Evolutionary conservation across 2,888 invertebrate genomes (phyloP), one percentile per base, ranked within the genome.

Genomic region (Drosophila lacicola): DNA sequence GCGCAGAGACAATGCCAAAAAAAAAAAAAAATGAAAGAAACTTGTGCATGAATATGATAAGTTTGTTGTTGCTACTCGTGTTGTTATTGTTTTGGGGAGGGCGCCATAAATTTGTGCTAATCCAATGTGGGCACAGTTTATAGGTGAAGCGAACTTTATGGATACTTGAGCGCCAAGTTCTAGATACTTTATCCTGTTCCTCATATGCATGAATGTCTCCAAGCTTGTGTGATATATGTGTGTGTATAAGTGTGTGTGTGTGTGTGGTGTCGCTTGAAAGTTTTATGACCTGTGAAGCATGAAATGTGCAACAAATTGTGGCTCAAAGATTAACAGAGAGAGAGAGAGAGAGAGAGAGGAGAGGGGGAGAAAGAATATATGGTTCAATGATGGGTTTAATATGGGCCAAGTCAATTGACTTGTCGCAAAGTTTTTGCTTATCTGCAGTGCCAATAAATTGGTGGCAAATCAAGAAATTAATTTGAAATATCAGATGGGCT

Each of bases 111-210:
- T 83, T 83, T 74, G 63, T 71, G 69, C 89, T 84, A 89, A 83
- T 83, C 89, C 88, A 84, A 83, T 83, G 81, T 70, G 87, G 77
- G 73, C 74, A 62, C 74, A 69, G 79, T 70, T 80, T 84, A 84
- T 84, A 83, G 89, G 89, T 83, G 85, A 89, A 78, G 75, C 68
- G 88, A 89, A 83, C 83, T 89, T 83, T 83, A 81, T 84, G 89
- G 89, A 73, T 81, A 89, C 88, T 87, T 87, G 69, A 82, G 71
- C 67, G 55, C 62, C 74, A 78, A 78, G 65, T 73, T 78, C 58
- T 50, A 70, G 78, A 78, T 73, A 82, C 81, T 80, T 71, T 68
- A 56, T 56, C 29, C 37, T 37, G 14, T 47, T 74, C 51, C 68
- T 78, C 74, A 78, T 63, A 75, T 78, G 79, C 79, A 78, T 74